Evolutionary conservation across 23 tunicate genomes (phyloP), one percentile per base, ranked within the genome.

Genomic region (Botrylloides violaceus): DNA sequence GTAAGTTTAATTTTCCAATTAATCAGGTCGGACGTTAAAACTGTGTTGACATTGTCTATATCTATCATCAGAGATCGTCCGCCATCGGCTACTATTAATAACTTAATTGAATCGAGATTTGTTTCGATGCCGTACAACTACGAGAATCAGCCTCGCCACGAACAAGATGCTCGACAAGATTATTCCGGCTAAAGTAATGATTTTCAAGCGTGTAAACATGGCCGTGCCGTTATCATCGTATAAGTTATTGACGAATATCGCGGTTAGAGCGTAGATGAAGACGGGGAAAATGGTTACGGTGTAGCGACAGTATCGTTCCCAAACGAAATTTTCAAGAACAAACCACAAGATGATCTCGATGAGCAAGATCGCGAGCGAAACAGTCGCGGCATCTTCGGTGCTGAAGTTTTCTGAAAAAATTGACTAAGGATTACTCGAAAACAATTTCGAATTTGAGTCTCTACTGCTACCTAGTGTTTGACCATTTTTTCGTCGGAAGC

Each of bases 231-330:
- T 25, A 43, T 55, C 56, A 4, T 19, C 29, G 28, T 32, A 19
- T 5, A 32, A 80, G 49, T 80, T 72, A 29, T 71, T 80, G 35
- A 56, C 81, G 7, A 80, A 73, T 22, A 80, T 30, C 7, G 74
- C 95, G 4, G 86, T 77, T 20, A 68, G 25, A 0, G 87, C 85
- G 27, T 75, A 64, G 27, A 87, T 79, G 28, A 87, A 60, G 37
- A 66, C 77, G 4, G 95, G 95, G 71, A 63, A 87, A 36, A 87
- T 83, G 9, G 86, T 80, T 29, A 80, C 58, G 15, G 82, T 80
- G 86, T 87, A 80, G 12, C 94, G 77, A 58, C 80, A 70, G 57
- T 79, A 86, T 38, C 61, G 66, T 26, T 71, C 92, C 34, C 78
- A 78, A 20, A 84, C 76, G 56, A 84, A 84, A 68, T 79, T 84